These are phyloP conservation scores for Corythaixoides concolor DNA, from an alignment of 2,113 vertebrate species.

Conservation along the genomic window DNA sequence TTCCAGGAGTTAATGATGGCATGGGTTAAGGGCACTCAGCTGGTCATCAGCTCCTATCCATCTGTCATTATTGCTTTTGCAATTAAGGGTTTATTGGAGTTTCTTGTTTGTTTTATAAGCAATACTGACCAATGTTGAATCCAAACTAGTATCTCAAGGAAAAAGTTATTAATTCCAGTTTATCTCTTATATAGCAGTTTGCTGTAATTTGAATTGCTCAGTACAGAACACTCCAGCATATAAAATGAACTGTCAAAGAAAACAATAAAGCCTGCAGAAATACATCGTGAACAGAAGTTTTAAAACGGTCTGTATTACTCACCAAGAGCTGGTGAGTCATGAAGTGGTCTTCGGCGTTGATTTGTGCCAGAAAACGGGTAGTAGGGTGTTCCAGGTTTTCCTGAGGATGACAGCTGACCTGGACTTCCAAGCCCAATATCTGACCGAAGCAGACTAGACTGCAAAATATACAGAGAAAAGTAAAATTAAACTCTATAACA, in stretches of 20 bases:
- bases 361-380: slow-evolving; percentile 88
- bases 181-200: not conserved
- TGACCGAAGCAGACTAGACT: slow-evolving; percentile 84
- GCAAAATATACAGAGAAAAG: slow-evolving; percentile 55
- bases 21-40: slow-evolving; percentile 69
- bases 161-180: not conserved
- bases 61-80: slow-evolving; percentile 67
- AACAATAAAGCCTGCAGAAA: not conserved
- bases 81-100: slow-evolving; percentile 60
- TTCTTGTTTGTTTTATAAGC: slow-evolving; percentile 46
- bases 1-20: slow-evolving; percentile 64
- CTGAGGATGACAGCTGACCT: slow-evolving; percentile 83
- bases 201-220: not conserved
- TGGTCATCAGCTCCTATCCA: slow-evolving; percentile 66
- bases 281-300: not conserved
- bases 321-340: slow-evolving; percentile 87
- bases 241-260: not conserved
- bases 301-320: not conserved
- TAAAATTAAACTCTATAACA: not conserved
- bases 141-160: not conserved
- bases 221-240: not conserved
- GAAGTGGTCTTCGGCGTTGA: slow-evolving; percentile 88
- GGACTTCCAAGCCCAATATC: slow-evolving; percentile 86
- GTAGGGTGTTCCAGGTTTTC: slow-evolving; percentile 86
- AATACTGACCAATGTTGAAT: slow-evolving; percentile 17